phyloP scores from a whole-genome alignment of 2,797 vertebrate species.

The Anniella stebbinsi region DNA sequence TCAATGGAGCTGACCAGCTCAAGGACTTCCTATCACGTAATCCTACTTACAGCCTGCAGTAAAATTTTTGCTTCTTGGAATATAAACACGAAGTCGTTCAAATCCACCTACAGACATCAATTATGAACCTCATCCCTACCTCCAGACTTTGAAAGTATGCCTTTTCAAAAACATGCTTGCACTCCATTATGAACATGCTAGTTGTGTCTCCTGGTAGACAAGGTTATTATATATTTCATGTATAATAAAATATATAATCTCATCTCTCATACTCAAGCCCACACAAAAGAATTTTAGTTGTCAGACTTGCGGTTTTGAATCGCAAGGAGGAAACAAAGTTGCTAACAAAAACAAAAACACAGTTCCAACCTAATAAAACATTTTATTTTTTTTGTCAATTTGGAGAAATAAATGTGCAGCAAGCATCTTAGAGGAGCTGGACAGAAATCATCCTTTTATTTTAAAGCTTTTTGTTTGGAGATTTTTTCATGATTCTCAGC shows the following conservation, averaged over 20 bases:
- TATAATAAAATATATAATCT: too few relatives aligned
- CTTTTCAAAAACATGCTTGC: conserved; percentile 66
- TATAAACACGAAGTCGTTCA: conserved; percentile 24
- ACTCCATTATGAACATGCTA: conserved; percentile 63
- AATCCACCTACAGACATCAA: conserved; percentile 56
- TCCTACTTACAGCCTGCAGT: not conserved
- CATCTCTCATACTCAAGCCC: conserved; percentile 60
- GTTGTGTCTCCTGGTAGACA: conserved; percentile 63
- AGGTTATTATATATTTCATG: conserved; percentile 63
- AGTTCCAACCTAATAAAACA: conserved; percentile 46
- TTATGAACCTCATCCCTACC: conserved; percentile 45
- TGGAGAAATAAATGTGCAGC: conserved; percentile 45
- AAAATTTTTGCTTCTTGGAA: conserved; percentile 51
- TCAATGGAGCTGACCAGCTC: not conserved
- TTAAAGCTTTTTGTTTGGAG: conserved; percentile 18
- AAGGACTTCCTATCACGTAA: not conserved
- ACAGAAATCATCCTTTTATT: conserved; percentile 48
- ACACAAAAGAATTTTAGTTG: conserved; percentile 59
- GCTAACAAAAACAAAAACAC: conserved; percentile 54
- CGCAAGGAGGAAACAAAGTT: conserved; percentile 52
- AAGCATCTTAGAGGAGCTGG: conserved; percentile 35
- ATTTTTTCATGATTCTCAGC: not conserved
- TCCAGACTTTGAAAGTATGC: conserved; percentile 63
- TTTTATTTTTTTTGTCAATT: conserved; percentile 26
- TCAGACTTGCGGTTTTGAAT: conserved; percentile 51